Evolutionary conservation across 1,140 invertebrate genomes (phyloP), one percentile per base, ranked within the genome.

Genomic region (Cataglyphis hispanica): DNA sequence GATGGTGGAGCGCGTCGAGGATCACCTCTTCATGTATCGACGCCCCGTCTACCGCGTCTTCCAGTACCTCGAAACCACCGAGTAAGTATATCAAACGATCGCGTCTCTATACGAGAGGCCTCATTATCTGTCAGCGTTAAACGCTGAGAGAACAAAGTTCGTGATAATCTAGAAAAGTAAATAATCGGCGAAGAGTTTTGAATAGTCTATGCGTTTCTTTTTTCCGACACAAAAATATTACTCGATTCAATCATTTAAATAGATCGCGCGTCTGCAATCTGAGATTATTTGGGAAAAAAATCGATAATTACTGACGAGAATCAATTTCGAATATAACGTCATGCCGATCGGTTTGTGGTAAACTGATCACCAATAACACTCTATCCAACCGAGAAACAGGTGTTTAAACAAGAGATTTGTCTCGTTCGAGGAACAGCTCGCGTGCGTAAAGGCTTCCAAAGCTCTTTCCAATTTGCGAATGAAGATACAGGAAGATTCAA

Each of bases 21-120:
- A 96, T 92, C 96, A 97, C 93, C 95, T 97, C 93, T 95, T 96
- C 93, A 96, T 97, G 95, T 97, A 97, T 95, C 96, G 96, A 92
- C 97, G 97, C 93, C 97, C 97, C 92, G 96, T 97, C 78, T 97
- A 97, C 94, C 96, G 97, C 94, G 96, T 97, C 92, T 97, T 97
- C 95, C 96, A 97, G 96, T 97, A 97, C 95, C 96, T 97, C 93
- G 97, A 97, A 95, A 97, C 97, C 66, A 90, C 91, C 92, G 94
- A 94, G 94, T 95, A 93, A 95, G 94, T 95, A 94, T 93, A 93
- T 74, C 85, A 72, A 50, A 7, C 27, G 34, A 25, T 2, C 46
- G 16, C 27, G 19, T 78, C 31, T 37, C 1, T 25, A n/a, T 2
- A 43, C 43, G 22, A 58, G 13, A 37, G 13, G 60, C 25, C 37